phyloP scores from a whole-genome alignment of 1,140 invertebrate species.

The Linepithema humile region DNA sequence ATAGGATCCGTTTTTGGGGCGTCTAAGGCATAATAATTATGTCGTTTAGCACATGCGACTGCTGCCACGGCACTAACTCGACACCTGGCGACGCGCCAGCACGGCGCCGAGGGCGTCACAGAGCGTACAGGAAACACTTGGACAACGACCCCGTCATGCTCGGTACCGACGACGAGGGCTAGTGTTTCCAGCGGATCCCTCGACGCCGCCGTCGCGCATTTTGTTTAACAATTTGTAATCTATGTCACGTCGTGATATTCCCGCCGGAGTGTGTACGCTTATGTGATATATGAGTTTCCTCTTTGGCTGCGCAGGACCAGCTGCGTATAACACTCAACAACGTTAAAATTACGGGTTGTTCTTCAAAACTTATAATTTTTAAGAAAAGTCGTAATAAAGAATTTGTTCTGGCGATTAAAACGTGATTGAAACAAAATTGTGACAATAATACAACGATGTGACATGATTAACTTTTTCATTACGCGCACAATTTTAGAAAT shows the following conservation, averaged over 20 bases:
- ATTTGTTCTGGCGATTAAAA: background rate
- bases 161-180: slow-evolving; percentile 8
- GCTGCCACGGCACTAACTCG: slow-evolving; percentile 56
- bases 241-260: background rate
- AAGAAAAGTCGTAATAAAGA: background rate
- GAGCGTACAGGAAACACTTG: slow-evolving; percentile 49
- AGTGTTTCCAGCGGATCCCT: slow-evolving; percentile 30
- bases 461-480: background rate
- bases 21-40: slow-evolving; percentile 80
- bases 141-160: slow-evolving; percentile 27
- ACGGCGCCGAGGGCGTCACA: slow-evolving; percentile 38
- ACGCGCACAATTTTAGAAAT: background rate
- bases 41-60: slow-evolving; percentile 63
- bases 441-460: background rate
- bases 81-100: slow-evolving; percentile 60
- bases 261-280: background rate
- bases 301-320: background rate
- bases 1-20: slow-evolving; percentile 81
- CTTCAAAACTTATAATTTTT: background rate
- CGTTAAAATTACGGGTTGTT: background rate
- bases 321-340: slow-evolving; percentile 1
- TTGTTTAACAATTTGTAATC: slow-evolving; percentile 50
- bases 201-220: background rate
- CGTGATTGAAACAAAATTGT: background rate
- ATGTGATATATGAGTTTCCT: background rate